A percentile compares a stretch with the other conserved stretches of the same genome.
Evolutionary conservation across 2,888 invertebrate species (phyloP).

Genomic region (Megamerina dolium): DNA sequence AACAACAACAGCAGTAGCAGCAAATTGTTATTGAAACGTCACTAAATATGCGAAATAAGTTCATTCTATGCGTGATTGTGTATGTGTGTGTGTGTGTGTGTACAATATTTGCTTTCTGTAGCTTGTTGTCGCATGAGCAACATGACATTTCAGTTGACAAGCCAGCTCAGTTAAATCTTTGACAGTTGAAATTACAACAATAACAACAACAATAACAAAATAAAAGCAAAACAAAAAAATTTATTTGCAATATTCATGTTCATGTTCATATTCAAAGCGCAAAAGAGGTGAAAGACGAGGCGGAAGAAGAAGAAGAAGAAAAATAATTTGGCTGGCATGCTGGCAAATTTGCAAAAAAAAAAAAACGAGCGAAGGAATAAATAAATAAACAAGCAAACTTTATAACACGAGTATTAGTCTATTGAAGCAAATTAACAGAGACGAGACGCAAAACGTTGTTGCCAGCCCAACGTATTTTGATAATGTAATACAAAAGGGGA

Average conservation of each 20-base stretch:
- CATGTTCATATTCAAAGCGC: not conserved
- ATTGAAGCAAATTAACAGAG: constrained; percentile 47
- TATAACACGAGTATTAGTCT: constrained; percentile 35
- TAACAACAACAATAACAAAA: not conserved
- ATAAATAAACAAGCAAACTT: constrained; percentile 13
- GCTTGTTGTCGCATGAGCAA: constrained; percentile 18
- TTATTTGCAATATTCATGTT: not conserved
- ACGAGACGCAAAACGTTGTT: too few relatives aligned
- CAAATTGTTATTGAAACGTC: constrained; percentile 20
- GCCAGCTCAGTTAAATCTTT: constrained; percentile 8
- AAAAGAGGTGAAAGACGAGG: constrained; percentile 14
- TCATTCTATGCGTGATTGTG: not conserved
- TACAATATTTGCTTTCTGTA: too few relatives aligned
- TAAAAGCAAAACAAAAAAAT: not conserved
- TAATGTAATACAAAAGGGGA: too few relatives aligned
- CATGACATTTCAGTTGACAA: constrained; percentile 25
- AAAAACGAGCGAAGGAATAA: constrained; percentile 7
- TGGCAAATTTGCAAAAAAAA: constrained; percentile 1
- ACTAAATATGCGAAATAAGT: constrained; percentile 7
- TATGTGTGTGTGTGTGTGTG: constrained; percentile 1
- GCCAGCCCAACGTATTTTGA: too few relatives aligned
- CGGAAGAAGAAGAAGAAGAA: constrained; percentile 8
- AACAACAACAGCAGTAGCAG: too few relatives aligned
- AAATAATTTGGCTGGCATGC: constrained; percentile 1
- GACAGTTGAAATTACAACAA: not conserved